Evolutionary conservation across 2,888 invertebrate genomes (phyloP).

Genomic region (Trissolcus japonicus): DNA sequence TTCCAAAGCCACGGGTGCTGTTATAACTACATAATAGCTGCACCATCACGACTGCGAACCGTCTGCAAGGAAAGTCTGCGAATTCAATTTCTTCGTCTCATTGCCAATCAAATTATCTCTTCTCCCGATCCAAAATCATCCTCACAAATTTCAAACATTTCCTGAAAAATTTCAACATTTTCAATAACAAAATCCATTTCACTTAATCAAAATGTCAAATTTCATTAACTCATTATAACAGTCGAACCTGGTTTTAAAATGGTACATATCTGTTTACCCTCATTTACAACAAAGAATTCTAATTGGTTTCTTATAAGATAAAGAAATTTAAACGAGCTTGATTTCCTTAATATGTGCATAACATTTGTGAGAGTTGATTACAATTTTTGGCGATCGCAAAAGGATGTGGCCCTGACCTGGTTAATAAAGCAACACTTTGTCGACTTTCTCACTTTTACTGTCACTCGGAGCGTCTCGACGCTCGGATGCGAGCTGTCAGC

Average conservation of each 20-base stretch:
- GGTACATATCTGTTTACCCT: not conserved
- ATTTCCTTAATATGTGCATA: not conserved
- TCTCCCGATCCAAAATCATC: not conserved
- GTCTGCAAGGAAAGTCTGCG: constrained; percentile 15
- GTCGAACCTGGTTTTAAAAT: no score
- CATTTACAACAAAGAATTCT: not conserved
- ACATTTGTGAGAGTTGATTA: not conserved
- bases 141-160: no score
- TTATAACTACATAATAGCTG: constrained; percentile 22
- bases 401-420: constrained; percentile 60
- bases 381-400: not conserved
- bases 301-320: not conserved
- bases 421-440: constrained; percentile 51
- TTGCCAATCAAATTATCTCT: not conserved
- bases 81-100: not conserved
- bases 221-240: not conserved
- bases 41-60: constrained; percentile 4
- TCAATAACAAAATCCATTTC: not conserved
- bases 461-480: constrained; percentile 15
- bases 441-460: constrained; percentile 60
- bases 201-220: not conserved
- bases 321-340: not conserved
- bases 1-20: constrained; percentile 15
- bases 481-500: not conserved
- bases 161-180: constrained; percentile 1